Conservation (phyloP, 2,797 vertebrate species). For the Anniella stebbinsi region DNA sequence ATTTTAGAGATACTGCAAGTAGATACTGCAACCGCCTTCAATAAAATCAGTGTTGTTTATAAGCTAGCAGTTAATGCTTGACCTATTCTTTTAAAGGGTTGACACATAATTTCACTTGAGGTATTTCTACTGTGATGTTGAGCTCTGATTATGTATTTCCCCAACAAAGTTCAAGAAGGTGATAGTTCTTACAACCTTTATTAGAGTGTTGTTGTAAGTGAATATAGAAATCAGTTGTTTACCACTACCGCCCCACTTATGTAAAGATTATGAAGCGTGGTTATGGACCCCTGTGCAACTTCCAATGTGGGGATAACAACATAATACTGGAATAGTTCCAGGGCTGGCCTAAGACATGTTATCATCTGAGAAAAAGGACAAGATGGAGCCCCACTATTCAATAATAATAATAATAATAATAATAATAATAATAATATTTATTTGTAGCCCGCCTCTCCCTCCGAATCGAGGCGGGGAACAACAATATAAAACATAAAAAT, state of each 20-base stretch:
- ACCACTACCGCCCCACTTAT: background rate
- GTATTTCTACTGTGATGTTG: no score
- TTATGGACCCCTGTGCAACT: background rate
- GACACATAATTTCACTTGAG: background rate
- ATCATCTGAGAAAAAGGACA: background rate
- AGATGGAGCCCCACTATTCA: background rate
- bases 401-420: no score
- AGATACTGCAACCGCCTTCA: background rate
- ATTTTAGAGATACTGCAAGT: background rate
- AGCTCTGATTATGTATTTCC: background rate
- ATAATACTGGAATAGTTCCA: background rate
- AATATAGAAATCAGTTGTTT: background rate
- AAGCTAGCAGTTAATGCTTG: background rate
- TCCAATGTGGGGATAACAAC: no score
- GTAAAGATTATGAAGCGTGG: background rate
- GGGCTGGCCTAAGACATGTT: background rate
- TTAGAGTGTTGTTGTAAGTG: background rate
- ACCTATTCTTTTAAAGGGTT: background rate
- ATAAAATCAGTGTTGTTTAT: background rate
- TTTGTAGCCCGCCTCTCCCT: no score
- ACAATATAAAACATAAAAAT: no score
- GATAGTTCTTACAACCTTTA: background rate
- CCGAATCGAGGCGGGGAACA: no score
- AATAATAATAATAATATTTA: no score
- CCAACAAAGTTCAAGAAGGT: background rate